A percentile compares a stretch with the other conserved stretches of the same genome.
phyloP scores from a whole-genome alignment of 64 coral and sea anemone genomes.

The Trachythela sp. region DNA sequence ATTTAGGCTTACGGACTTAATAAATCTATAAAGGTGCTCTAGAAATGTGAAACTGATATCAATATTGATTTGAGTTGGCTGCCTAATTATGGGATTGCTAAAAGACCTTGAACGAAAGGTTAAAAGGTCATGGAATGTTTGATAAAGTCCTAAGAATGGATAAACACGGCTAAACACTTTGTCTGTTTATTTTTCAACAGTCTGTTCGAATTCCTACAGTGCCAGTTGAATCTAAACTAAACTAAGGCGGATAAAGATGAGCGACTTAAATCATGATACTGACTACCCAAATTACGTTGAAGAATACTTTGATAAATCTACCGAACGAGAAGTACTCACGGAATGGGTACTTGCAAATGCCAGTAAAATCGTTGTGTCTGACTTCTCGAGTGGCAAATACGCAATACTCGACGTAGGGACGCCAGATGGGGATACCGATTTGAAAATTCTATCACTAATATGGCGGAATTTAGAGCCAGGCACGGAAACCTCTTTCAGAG shows the following conservation, averaged over 20 bases:
- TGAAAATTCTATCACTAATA: constrained; percentile 15
- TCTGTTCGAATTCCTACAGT: not conserved
- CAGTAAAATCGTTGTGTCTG: not conserved
- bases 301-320: constrained; percentile 7
- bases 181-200: not conserved
- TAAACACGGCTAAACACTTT: not conserved
- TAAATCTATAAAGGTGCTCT: not conserved
- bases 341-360: constrained; percentile 6
- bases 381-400: constrained; percentile 6
- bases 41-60: not conserved
- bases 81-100: not conserved
- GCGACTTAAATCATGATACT: not conserved
- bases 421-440: not conserved
- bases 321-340: constrained; percentile 3
- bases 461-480: constrained; percentile 18
- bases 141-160: constrained; percentile 7
- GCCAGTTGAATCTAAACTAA: not conserved
- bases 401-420: not conserved
- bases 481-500: not conserved
- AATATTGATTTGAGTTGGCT: not conserved
- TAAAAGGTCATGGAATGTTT: not conserved
- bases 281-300: constrained; percentile 14
- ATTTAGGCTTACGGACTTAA: too few species aligned
- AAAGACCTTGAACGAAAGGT: not conserved
- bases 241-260: not conserved